A percentile compares a stretch with the other conserved stretches of the same genome.
These are phyloP conservation scores for Ophion obscuratus DNA, from an alignment of 2,888 invertebrate genomes.

Conservation along the genomic window DNA sequence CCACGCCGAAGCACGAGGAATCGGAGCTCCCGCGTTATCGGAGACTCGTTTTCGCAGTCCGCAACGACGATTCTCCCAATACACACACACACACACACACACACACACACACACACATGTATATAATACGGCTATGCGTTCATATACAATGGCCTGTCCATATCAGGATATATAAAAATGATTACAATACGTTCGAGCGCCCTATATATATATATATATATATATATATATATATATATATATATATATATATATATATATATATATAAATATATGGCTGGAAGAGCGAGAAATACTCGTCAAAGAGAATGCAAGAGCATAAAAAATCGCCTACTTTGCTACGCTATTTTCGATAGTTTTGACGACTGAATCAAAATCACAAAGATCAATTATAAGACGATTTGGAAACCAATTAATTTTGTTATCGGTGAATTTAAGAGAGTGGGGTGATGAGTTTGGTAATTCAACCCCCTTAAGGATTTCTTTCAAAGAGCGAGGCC, in stretches of 20 bases:
- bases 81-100: background rate
- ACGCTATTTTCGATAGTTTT: too few species aligned
- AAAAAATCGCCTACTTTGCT: too few species aligned
- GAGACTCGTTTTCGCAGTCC: constrained; percentile 64
- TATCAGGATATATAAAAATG: background rate
- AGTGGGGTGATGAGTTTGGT: too few species aligned
- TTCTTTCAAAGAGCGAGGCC: too few species aligned
- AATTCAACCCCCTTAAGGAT: too few species aligned
- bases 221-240: constrained; percentile 21
- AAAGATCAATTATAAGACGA: too few species aligned
- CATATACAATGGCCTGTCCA: constrained; percentile 1
- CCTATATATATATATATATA: constrained; percentile 9
- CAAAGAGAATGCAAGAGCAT: too few species aligned
- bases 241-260: constrained; percentile 4
- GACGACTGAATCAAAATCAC: too few species aligned
- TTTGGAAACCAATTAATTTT: background rate
- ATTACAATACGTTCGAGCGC: background rate
- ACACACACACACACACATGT: constrained; percentile 2
- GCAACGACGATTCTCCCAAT: constrained; percentile 54
- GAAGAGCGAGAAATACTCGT: too few species aligned
- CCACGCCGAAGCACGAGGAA: constrained; percentile 67
- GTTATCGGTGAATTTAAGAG: background rate
- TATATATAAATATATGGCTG: constrained; percentile 21
- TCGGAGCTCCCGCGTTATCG: constrained; percentile 68
- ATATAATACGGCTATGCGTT: constrained; percentile 6